These are phyloP conservation scores for Carduelis carduelis DNA, from an alignment of 2,797 vertebrate species.

Conservation along the genomic window DNA sequence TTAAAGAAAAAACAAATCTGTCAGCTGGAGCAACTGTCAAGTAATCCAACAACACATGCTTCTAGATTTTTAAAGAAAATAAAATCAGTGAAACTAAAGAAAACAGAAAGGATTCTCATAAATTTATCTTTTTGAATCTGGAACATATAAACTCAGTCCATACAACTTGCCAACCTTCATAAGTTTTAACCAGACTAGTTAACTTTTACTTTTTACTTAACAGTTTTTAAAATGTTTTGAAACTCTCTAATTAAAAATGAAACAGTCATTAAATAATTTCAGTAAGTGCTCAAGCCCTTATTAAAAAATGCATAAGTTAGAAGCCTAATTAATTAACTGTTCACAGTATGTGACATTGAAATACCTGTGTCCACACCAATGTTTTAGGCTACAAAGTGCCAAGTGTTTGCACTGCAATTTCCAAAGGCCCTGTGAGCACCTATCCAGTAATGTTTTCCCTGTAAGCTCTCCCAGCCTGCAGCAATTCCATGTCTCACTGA, in stretches of 20 bases:
- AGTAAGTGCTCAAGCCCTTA: neutral
- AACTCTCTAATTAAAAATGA: neutral
- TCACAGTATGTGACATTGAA: neutral
- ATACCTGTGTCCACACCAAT: neutral
- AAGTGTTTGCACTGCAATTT: neutral
- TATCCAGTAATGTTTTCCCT: neutral
- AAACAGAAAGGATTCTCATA: neutral
- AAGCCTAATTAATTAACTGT: neutral
- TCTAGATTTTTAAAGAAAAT: neutral
- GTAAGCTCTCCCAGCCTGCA: neutral
- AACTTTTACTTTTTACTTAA: neutral
- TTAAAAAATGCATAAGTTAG: neutral
- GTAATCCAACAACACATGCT: neutral
- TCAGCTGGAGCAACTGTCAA: neutral
- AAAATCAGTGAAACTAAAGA: neutral
- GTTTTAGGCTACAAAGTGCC: neutral
- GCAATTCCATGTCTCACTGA: neutral
- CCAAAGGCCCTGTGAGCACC: neutral
- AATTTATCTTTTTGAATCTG: neutral
- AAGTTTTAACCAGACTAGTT: neutral
- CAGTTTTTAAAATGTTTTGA: neutral
- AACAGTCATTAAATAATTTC: neutral
- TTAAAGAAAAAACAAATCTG: neutral
- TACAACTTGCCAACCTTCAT: neutral
- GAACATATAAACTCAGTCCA: neutral